Base-by-base conservation (phyloP, 1,140 invertebrate species). In the Ladona fulva region DNA sequence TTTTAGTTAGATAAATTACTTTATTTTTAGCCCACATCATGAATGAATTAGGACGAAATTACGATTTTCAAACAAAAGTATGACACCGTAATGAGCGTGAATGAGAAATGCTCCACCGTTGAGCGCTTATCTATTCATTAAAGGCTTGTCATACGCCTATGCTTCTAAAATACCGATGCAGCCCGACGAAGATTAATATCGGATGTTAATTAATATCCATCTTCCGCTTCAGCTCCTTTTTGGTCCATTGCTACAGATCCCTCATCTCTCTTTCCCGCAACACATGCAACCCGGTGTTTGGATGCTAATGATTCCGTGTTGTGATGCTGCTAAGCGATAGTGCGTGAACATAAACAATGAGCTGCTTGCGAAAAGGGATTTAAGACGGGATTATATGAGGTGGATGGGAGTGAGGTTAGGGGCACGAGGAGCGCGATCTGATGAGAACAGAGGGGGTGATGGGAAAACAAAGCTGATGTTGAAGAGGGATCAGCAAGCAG, bases 291-390 rank as follows among this genome's bases (percentile, higher is more conserved):
- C 52, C 52, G 52, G 52, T 66, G 52, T 66, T 66, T 66, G 52
- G 52, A 66, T 66, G 52, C n/a, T 66, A 66, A 66, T 66, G 52
- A 66, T 66, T 66, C 52, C 52, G 52, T 66, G 52, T 66, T 66
- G 52, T 22, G 52, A 22, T 66, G 52, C n/a, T 66, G 52, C 52
- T 66, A 66, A 66, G 52, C n/a, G 52, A 66, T 66, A 66, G 52
- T 3, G 52, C 52, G 52, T 66, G 52, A 66, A 22, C 52, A 22
- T 66, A 66, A 66, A 66, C 52, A 66, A 66, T 66, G 52, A 16
- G 3, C 3, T 66, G 52, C 52, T 66, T 66, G 52, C n/a, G 52
- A 66, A 22, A 66, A 66, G 52, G 52, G 52, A 66, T 66, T 66
- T 66, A 66, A 66, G 52, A 22, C 14, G 12, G 52, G 52, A 66